These are phyloP conservation scores for Odiellus spinosus DNA, from an alignment of 2,888 invertebrate genomes.

Conservation along the genomic window DNA sequence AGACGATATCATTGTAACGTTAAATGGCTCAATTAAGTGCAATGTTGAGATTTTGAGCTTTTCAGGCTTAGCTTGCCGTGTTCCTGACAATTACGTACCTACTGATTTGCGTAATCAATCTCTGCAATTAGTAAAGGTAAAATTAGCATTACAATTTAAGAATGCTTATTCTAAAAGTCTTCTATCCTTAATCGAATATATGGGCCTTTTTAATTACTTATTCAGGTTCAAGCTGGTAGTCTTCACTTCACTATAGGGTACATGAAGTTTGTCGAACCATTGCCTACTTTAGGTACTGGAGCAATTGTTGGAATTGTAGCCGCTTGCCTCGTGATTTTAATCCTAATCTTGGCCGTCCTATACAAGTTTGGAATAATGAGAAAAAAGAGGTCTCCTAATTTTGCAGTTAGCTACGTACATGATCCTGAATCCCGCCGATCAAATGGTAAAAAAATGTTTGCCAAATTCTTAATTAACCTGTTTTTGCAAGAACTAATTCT, in stretches of 20 bases:
- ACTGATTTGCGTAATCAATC: background rate
- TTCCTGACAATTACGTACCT: background rate
- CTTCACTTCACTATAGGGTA: background rate
- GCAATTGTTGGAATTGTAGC: background rate
- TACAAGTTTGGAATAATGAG: background rate
- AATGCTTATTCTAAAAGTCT: background rate
- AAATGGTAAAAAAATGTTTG: no score
- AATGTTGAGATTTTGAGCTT: conserved; percentile 7
- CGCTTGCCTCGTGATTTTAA: conserved; percentile 4
- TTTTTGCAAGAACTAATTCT: no score
- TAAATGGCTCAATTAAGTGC: conserved; percentile 10
- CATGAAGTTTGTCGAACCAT: background rate
- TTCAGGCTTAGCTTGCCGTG: background rate
- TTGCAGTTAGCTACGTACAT: no score
- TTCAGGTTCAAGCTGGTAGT: conserved; percentile 5
- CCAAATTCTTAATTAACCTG: no score
- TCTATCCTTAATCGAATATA: no score
- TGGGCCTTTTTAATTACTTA: no score
- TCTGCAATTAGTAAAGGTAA: background rate
- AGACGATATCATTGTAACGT: conserved; percentile 10
- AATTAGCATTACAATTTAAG: background rate
- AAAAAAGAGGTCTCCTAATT: no score
- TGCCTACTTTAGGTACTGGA: background rate
- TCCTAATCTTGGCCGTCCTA: conserved; percentile 5
- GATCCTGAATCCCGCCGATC: no score